A percentile compares a stretch with the other conserved stretches of the same genome.
Evolutionary conservation across 1,140 invertebrate species (phyloP).

Genomic region (Drosophila carrolli): DNA sequence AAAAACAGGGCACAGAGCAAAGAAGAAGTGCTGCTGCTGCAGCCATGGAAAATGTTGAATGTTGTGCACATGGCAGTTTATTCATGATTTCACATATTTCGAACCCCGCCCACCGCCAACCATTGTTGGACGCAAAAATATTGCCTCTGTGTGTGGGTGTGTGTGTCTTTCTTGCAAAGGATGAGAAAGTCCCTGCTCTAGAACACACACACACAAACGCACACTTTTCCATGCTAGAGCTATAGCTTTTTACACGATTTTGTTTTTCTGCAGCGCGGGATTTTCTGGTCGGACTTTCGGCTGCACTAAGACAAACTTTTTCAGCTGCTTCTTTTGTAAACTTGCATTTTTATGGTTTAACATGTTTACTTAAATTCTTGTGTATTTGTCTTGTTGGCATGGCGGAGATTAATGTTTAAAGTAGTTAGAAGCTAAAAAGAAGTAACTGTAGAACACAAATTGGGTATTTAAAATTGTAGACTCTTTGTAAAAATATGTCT

Average conservation of each 20-base stretch:
- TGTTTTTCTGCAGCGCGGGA: conserved; percentile 41
- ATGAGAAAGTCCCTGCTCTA: conserved; percentile 37
- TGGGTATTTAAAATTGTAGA: too few species aligned
- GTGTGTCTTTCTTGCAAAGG: background rate
- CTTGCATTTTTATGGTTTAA: conserved; percentile 79
- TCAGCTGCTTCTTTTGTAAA: conserved; percentile 51
- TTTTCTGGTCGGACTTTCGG: conserved; percentile 39
- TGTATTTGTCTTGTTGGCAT: conserved; percentile 80
- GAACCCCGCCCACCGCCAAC: conserved; percentile 17
- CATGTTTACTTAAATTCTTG: conserved; percentile 79
- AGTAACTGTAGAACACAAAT: background rate
- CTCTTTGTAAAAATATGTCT: too few species aligned
- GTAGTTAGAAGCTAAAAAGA: conserved; percentile 5
- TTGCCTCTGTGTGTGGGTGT: conserved; percentile 38
- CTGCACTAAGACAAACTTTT: conserved; percentile 39
- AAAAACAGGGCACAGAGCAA: conserved; percentile 12
- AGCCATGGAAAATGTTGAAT: conserved; percentile 61
- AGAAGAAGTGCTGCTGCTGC: conserved; percentile 34
- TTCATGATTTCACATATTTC: conserved; percentile 83
- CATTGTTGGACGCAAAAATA: conserved; percentile 62
- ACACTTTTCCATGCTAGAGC: conserved; percentile 31
- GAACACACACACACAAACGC: conserved; percentile 14
- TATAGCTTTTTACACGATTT: conserved; percentile 69
- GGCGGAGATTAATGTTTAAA: conserved; percentile 69
- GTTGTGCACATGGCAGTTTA: conserved; percentile 82